Percentiles rank a stretch among this genome's conserved stretches.
These are phyloP conservation scores for Lordiphosa clarofinis DNA, from an alignment of 1,140 invertebrate genomes.

Conservation along the genomic window DNA sequence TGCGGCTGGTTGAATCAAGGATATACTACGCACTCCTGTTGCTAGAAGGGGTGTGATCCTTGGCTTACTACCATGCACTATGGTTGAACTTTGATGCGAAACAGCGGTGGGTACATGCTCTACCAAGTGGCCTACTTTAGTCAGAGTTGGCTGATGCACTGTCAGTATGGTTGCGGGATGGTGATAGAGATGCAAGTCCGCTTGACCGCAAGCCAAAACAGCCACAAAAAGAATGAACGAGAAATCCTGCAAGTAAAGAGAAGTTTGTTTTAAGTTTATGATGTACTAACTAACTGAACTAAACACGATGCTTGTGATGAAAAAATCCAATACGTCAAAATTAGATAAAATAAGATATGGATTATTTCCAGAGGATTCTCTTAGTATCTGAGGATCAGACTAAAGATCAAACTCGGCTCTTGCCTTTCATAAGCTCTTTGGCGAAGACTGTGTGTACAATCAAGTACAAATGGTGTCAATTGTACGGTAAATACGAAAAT, in stretches of 20 bases:
- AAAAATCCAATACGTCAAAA: no score
- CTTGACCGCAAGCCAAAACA: conserved; percentile 13
- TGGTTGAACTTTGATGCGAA: conserved; percentile 80
- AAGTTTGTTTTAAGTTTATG: not conserved
- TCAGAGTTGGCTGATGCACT: conserved; percentile 28
- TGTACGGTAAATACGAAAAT: no score
- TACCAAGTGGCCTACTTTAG: conserved; percentile 40
- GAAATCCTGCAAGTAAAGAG: conserved; percentile 8
- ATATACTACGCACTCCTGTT: conserved; percentile 17
- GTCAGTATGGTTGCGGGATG: conserved; percentile 13
- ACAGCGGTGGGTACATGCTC: conserved; percentile 61
- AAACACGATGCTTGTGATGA: no score
- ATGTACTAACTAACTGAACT: rapidly evolving
- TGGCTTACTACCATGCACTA: conserved; percentile 63
- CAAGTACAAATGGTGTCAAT: no score
- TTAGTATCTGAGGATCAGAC: no score
- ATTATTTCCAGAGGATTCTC: no score
- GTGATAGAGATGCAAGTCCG: conserved; percentile 27
- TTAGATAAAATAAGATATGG: no score
- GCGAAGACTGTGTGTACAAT: no score
- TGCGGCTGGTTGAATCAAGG: not conserved
- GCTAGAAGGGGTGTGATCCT: conserved; percentile 26
- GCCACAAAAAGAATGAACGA: conserved; percentile 2
- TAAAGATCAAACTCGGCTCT: no score
- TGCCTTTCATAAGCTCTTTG: no score